A percentile compares a stretch with the other conserved stretches of the same genome.
Conservation (phyloP, 2,113 vertebrate species). For the Herpailurus yagouaroundi region DNA sequence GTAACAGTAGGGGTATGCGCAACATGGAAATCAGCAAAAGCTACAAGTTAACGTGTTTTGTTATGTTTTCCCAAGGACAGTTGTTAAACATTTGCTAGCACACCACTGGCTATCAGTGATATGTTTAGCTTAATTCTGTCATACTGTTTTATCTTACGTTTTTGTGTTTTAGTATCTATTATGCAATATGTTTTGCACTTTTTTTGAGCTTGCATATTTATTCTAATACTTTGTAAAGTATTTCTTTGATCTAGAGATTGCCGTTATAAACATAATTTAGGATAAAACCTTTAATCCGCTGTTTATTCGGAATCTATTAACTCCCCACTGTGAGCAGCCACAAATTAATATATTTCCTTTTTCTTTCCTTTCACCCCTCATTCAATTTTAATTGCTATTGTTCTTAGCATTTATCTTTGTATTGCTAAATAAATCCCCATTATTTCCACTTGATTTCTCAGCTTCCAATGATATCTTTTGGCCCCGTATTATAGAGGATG, state of each 20-base stretch:
- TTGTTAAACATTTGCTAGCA: not conserved
- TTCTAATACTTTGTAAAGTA: not conserved
- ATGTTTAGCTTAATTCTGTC: not conserved
- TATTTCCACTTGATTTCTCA: slow-evolving; percentile 27
- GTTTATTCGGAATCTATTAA: not conserved
- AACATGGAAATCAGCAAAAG: not conserved
- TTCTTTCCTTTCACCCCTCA: not conserved
- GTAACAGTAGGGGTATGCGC: not conserved
- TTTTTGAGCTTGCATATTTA: not conserved
- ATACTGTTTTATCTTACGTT: not conserved
- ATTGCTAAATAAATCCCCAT: not conserved
- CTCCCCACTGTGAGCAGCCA: not conserved
- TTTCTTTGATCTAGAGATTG: not conserved
- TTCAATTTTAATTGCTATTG: not conserved
- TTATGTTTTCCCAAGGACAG: not conserved
- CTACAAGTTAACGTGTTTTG: not conserved
- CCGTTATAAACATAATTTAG: not conserved
- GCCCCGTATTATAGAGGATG: not conserved
- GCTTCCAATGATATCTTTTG: not conserved
- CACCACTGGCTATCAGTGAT: not conserved
- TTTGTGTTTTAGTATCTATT: not conserved
- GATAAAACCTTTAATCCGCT: not conserved
- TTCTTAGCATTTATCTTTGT: slow-evolving; percentile 22
- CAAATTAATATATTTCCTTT: not conserved
- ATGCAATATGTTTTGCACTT: not conserved